phyloP scores from a whole-genome alignment of 2,888 invertebrate species.

The Callosobruchus maculatus region DNA sequence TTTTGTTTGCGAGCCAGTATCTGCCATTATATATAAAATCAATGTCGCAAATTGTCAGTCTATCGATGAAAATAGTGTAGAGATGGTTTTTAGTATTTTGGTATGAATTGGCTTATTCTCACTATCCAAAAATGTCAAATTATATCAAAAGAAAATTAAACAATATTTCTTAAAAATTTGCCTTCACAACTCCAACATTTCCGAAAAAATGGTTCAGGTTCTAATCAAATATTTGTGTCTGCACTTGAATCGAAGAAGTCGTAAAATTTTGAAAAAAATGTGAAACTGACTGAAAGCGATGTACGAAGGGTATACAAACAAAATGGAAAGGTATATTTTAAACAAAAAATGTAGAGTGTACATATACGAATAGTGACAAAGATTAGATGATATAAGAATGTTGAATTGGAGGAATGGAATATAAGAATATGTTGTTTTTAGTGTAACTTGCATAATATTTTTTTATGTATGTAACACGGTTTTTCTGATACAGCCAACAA shows the following conservation, averaged over 20 bases:
- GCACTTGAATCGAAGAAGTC: not conserved
- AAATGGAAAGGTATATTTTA: conserved; percentile 30
- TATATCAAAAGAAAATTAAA: too few relatives aligned
- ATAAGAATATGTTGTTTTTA: conserved; percentile 29
- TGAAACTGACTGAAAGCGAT: not conserved
- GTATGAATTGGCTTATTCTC: too few relatives aligned
- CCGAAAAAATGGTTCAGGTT: not conserved
- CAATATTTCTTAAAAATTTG: too few relatives aligned
- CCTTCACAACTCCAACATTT: too few relatives aligned
- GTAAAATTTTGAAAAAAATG: not conserved
- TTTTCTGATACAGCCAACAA: conserved; percentile 30
- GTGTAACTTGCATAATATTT: conserved; percentile 25
- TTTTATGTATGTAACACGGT: conserved; percentile 27
- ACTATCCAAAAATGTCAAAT: too few relatives aligned
- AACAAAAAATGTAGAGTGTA: conserved; percentile 29
- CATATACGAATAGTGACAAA: conserved; percentile 30
- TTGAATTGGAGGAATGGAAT: conserved; percentile 31
- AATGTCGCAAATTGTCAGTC: too few relatives aligned
- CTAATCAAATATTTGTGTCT: conserved; percentile 3
- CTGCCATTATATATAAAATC: too few relatives aligned
- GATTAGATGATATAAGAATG: conserved; percentile 36
- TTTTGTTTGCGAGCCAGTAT: too few relatives aligned
- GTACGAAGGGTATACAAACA: conserved; percentile 25
- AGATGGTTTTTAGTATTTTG: too few relatives aligned
- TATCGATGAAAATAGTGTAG: too few relatives aligned